A percentile compares a stretch with the other conserved stretches of the same genome.
Conservation (phyloP, 2,113 vertebrate genomes). For the Hyla sarda region DNA sequence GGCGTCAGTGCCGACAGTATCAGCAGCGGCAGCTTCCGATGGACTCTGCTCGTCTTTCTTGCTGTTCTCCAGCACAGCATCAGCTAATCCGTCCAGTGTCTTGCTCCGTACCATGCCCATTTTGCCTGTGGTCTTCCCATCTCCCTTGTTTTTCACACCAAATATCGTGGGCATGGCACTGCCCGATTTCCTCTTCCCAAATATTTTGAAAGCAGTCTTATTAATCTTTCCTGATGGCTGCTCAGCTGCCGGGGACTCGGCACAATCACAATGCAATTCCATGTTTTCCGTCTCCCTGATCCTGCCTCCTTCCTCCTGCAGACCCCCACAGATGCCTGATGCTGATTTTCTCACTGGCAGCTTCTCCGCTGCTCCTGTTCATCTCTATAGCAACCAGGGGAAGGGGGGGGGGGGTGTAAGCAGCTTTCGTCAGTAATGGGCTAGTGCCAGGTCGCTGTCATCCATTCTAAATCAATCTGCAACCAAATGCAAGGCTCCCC, state of each 20-base stretch:
- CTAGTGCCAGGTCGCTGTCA: constrained; percentile 83
- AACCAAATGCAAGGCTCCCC: constrained; percentile 57
- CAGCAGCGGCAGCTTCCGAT: constrained; percentile 67
- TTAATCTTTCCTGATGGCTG: constrained; percentile 90
- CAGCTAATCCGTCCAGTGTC: constrained; percentile 84
- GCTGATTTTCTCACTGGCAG: constrained; percentile 81
- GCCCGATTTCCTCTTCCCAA: constrained; percentile 89
- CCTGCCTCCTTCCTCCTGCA: constrained; percentile 72
- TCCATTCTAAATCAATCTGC: constrained; percentile 72
- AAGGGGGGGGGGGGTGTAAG: constrained; percentile 71
- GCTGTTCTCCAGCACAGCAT: constrained; percentile 76
- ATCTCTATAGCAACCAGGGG: constrained; percentile 89
- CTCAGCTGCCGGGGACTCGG: constrained; percentile 81
- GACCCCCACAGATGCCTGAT: constrained; percentile 75
- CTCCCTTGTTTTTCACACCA: constrained; percentile 86
- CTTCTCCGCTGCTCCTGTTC: constrained; percentile 75
- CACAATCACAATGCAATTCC: constrained; percentile 89
- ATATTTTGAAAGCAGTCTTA: constrained; percentile 95
- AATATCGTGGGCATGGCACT: constrained; percentile 92
- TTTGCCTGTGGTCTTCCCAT: constrained; percentile 76
- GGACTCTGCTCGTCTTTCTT: constrained; percentile 74
- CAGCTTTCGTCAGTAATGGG: constrained; percentile 87
- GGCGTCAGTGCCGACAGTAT: constrained; percentile 50
- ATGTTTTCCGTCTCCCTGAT: constrained; percentile 78
- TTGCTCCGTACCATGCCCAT: constrained; percentile 82